Base-by-base conservation (phyloP, 2,888 invertebrate genomes). In the Callosobruchus maculatus region DNA sequence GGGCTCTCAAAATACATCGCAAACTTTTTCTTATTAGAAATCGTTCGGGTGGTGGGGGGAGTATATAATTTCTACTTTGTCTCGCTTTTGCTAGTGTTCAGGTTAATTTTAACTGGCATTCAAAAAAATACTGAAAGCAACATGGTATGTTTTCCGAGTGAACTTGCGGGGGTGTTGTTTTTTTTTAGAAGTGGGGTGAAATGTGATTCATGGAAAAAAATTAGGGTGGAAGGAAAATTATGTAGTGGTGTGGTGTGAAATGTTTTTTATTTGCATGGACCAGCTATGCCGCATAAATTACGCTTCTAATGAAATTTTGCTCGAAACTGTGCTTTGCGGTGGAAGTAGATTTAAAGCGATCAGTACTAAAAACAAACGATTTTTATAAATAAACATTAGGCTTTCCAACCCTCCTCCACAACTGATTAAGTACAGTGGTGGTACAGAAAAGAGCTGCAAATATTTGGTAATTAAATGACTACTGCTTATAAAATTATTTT, bases 21-120 rank as follows among this genome's bases (percentile, higher is more conserved):
- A 76, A 78, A 71, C 77, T 78, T 78, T 78, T 78, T 78, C 78
- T 76, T 71, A 72, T 74, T 71, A 66, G 76, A 74, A 73, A 72
- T 68, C 69, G 70, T 67, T 18, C 21, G 71, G 73, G 68, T 21
- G 76, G 78, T 79, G 78, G 80, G 79, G 78, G 80, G 77, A 78
- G 78, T 80, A 80, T 80, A 80, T 77, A 78, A 78, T 77, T 71
- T 66, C 74, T 71, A 76, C 77, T 78, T 79, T 76, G 74, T 73
- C 74, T 70, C 71, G 72, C 76, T 74, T 75, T 72, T 71, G 76
- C 72, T 78, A 80, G 79, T 79, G 78, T 79, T 75, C 73, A 69
- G 73, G 76, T 78, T 78, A 77, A 73, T 73, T 79, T 74, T 77
- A 73, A 74, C 72, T 73, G 74, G 71, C 75, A 77, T 77, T 74